Percentiles rank a stretch among this genome's conserved stretches.
These are phyloP conservation scores for Agapornis roseicollis DNA, from an alignment of 2,113 vertebrate genomes.

Conservation along the genomic window DNA sequence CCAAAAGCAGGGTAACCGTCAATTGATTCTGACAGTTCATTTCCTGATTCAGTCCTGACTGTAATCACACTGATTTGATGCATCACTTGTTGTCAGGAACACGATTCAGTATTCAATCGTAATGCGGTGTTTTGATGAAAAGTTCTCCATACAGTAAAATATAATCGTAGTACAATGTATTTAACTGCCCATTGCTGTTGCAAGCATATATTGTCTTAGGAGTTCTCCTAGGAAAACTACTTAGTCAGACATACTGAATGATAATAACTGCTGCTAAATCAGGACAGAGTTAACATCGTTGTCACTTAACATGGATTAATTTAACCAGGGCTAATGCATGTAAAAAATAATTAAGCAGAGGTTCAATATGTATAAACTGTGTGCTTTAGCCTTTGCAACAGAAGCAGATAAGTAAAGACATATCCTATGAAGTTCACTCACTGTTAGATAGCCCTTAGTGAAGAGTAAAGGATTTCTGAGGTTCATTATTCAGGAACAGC, in stretches of 20 bases:
- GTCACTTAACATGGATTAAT: slow-evolving; percentile 13
- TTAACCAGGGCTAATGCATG: slow-evolving; percentile 8
- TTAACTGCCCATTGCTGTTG: slow-evolving; percentile 31
- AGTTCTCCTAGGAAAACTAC: slow-evolving; percentile 29
- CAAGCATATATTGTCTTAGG: slow-evolving; percentile 1
- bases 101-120: slow-evolving; percentile 23
- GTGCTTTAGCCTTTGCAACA: neutral
- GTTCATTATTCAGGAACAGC: neutral
- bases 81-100: slow-evolving; percentile 48
- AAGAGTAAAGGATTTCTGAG: neutral
- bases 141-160: slow-evolving; percentile 33
- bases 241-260: neutral
- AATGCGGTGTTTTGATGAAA: slow-evolving; percentile 32
- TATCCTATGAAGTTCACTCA: neutral
- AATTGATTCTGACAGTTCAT: slow-evolving; percentile 51
- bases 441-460: neutral
- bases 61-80: slow-evolving; percentile 50
- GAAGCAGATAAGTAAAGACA: neutral
- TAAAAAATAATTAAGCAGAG: slow-evolving; percentile 39
- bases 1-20: slow-evolving; percentile 8
- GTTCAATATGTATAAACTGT: neutral
- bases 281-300: slow-evolving; percentile 1
- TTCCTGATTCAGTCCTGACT: slow-evolving; percentile 47
- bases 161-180: slow-evolving; percentile 29
- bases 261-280: slow-evolving; percentile 26